These are phyloP conservation scores for Trematomus bernacchii DNA, from an alignment of 2,797 vertebrate species.

Conservation along the genomic window DNA sequence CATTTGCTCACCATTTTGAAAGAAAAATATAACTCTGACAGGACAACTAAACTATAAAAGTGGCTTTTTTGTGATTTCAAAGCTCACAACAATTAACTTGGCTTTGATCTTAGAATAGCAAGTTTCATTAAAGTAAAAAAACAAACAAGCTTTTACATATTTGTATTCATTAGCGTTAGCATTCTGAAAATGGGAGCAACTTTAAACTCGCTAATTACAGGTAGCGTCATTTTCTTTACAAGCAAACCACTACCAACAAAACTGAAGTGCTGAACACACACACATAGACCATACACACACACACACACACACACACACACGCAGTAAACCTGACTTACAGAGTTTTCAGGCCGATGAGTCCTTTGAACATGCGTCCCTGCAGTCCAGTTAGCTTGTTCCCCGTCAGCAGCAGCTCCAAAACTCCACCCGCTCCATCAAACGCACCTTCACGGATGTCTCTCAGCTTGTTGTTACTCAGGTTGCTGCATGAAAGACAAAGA, in stretches of 20 bases:
- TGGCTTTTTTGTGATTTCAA: background rate
- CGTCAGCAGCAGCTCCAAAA: constrained; percentile 93
- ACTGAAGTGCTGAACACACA: background rate
- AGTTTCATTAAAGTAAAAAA: background rate
- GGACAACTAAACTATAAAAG: background rate
- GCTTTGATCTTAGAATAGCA: background rate
- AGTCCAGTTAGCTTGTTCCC: constrained; percentile 93
- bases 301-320: background rate
- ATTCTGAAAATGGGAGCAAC: background rate
- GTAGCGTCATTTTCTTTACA: background rate
- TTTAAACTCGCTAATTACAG: background rate
- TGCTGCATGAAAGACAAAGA: constrained; percentile 82
- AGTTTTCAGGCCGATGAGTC: constrained; percentile 92
- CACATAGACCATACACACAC: background rate
- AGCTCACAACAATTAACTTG: background rate
- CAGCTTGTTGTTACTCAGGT: constrained; percentile 97
- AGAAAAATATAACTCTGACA: too few relatives aligned
- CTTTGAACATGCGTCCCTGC: constrained; percentile 92
- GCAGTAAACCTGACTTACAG: constrained; percentile 85
- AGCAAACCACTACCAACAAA: background rate
- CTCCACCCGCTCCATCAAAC: constrained; percentile 90
- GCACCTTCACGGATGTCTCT: constrained; percentile 92
- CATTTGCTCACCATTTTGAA: too few relatives aligned
- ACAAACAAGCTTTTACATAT: background rate
- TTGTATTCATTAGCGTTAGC: background rate